Conservation (phyloP, 2,888 invertebrate genomes). For the Cheiracanthium punctorium region DNA sequence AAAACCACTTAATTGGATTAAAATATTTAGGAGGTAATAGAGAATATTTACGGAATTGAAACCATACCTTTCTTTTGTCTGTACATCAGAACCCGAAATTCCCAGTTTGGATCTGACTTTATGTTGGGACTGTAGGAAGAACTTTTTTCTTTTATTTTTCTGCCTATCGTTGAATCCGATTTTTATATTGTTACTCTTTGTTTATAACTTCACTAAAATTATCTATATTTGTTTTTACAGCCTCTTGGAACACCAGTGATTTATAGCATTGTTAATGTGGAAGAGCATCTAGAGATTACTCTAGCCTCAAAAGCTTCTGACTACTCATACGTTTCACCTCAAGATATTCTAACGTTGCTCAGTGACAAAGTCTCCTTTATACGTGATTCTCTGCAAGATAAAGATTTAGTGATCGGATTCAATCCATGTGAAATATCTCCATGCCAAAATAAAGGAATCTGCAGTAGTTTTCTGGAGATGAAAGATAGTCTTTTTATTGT, state of each 20-base stretch:
- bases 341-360: conserved; percentile 50
- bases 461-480: conserved; percentile 74
- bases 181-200: too few species aligned
- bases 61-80: too few species aligned
- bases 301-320: conserved; percentile 53
- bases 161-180: too few species aligned
- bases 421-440: conserved; percentile 79
- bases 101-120: too few species aligned
- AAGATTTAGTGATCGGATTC: conserved; percentile 72
- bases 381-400: conserved; percentile 42
- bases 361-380: conserved; percentile 34
- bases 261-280: conserved; percentile 67
- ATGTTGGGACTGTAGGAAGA: too few species aligned
- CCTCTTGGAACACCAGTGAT: conserved; percentile 52
- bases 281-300: conserved; percentile 65
- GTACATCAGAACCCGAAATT: too few species aligned
- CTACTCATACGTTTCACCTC: conserved; percentile 34
- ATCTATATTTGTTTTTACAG: conserved; percentile 26
- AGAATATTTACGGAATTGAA: too few species aligned
- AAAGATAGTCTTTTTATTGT: conserved; percentile 83
- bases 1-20: too few species aligned
- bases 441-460: conserved; percentile 78
- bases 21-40: too few species aligned
- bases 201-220: not conserved
- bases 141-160: too few species aligned